Percentiles rank a stretch among this genome's conserved stretches.
Conservation (phyloP, 2,888 invertebrate species). For the Epistrophe grossulariae region DNA sequence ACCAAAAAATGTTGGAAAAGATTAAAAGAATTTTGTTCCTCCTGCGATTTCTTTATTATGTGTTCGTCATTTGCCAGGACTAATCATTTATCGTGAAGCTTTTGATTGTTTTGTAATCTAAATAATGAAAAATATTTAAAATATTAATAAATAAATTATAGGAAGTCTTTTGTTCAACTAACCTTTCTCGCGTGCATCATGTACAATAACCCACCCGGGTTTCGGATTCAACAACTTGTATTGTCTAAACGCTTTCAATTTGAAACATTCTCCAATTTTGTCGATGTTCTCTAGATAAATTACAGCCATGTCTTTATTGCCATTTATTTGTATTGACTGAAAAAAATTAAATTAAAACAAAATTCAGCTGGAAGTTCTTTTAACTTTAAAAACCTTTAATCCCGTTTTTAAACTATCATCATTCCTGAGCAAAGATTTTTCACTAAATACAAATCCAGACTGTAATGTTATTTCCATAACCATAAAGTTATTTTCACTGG, state of each 20-base stretch:
- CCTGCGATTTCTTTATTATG: too few relatives aligned
- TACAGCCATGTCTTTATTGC: neutral
- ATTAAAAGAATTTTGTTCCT: too few relatives aligned
- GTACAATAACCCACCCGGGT: slow-evolving; percentile 17
- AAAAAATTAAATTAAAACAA: too few relatives aligned
- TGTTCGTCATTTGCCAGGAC: too few relatives aligned
- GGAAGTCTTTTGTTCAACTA: neutral
- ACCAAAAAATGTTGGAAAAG: too few relatives aligned
- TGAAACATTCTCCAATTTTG: slow-evolving; percentile 22
- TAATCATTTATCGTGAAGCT: neutral
- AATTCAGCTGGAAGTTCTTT: neutral
- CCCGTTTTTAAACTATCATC: neutral
- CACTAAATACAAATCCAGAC: slow-evolving; percentile 41
- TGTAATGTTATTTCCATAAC: slow-evolving; percentile 45
- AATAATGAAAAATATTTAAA: neutral
- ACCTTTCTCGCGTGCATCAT: slow-evolving; percentile 27
- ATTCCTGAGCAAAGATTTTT: neutral
- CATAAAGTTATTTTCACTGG: neutral
- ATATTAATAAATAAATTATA: too few relatives aligned
- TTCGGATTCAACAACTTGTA: slow-evolving; percentile 16
- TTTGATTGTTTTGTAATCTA: neutral
- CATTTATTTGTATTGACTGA: slow-evolving; percentile 20
- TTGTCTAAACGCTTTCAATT: neutral
- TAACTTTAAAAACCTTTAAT: too few relatives aligned
- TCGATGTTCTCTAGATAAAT: slow-evolving; percentile 13